phyloP scores from a whole-genome alignment of 2,113 vertebrate genomes.

The Bettongia penicillata region DNA sequence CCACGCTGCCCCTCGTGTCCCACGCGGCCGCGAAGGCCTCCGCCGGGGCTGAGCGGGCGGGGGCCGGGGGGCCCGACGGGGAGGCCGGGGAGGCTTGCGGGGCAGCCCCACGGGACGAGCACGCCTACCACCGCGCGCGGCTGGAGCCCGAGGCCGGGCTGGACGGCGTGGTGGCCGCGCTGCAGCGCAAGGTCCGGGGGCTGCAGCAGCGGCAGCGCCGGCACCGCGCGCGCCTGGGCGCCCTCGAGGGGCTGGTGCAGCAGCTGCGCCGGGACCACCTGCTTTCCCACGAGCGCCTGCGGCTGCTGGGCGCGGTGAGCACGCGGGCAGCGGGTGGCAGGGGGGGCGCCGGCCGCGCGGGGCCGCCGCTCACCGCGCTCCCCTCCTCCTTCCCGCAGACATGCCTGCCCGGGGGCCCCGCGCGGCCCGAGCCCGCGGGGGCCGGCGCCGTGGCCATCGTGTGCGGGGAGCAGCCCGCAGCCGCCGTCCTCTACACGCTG shows the following conservation, averaged over 20 bases:
- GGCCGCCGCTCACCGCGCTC: neutral
- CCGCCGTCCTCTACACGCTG: slow-evolving; percentile 20
- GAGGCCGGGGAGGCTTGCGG: neutral
- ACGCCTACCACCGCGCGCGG: neutral
- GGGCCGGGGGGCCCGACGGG: slow-evolving; percentile 53
- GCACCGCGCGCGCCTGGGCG: slow-evolving; percentile 84
- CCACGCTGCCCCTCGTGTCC: slow-evolving; percentile 85
- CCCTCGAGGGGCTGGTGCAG: slow-evolving; percentile 84
- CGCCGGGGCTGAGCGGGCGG: slow-evolving; percentile 30
- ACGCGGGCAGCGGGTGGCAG: no score
- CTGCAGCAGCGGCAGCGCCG: slow-evolving; percentile 85
- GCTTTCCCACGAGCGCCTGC: slow-evolving; percentile 79
- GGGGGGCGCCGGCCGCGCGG: no score
- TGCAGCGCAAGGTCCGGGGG: slow-evolving; percentile 85
- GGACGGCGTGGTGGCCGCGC: slow-evolving; percentile 72
- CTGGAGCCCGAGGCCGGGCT: slow-evolving; percentile 63
- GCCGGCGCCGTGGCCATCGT: slow-evolving; percentile 43
- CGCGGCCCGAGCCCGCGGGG: slow-evolving; percentile 43
- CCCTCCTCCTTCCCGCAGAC: neutral
- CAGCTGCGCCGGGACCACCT: slow-evolving; percentile 84
- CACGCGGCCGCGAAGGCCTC: slow-evolving; percentile 67
- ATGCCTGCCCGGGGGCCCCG: neutral
- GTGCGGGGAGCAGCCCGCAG: slow-evolving; percentile 16
- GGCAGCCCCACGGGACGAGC: neutral
- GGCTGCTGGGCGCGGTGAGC: slow-evolving; percentile 82